A percentile compares a stretch with the other conserved stretches of the same genome.
Evolutionary conservation across 2,797 vertebrate species (phyloP).

Genomic region (Cynodonichthys magdalenae): DNA sequence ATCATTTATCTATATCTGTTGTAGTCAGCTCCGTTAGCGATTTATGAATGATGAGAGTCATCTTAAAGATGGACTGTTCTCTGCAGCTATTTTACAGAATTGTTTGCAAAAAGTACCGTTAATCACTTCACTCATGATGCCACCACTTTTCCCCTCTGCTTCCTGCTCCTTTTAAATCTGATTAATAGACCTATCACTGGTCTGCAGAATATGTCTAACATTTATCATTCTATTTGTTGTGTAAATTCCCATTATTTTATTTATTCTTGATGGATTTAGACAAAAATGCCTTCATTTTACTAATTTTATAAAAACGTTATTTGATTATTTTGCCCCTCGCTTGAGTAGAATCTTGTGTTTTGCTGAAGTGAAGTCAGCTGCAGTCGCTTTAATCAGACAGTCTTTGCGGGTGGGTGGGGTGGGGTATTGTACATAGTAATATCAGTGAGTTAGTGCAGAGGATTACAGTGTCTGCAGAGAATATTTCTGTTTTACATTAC

Average conservation of each 20-base stretch:
- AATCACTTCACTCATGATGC: too few species aligned
- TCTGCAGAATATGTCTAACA: too few species aligned
- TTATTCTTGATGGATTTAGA: not conserved
- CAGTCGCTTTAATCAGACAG: slow-evolving; percentile 54
- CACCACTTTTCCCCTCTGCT: too few species aligned
- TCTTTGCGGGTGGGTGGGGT: slow-evolving; percentile 7
- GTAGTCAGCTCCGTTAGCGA: too few species aligned
- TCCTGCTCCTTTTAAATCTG: too few species aligned
- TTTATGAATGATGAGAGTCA: too few species aligned
- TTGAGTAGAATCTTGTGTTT: slow-evolving; percentile 36
- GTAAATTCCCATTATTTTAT: not conserved
- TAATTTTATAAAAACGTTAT: not conserved
- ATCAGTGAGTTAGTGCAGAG: slow-evolving; percentile 52
- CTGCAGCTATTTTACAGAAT: too few species aligned
- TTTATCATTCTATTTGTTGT: not conserved
- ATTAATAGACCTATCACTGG: too few species aligned
- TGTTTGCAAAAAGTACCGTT: too few species aligned
- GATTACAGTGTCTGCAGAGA: slow-evolving; percentile 67
- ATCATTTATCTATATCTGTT: too few species aligned
- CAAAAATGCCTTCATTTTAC: not conserved
- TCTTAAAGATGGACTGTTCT: too few species aligned
- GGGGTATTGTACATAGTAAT: slow-evolving; percentile 33
- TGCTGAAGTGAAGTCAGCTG: slow-evolving; percentile 30
- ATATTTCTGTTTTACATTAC: slow-evolving; percentile 67
- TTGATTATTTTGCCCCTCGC: slow-evolving; percentile 13